A percentile compares a stretch with the other conserved stretches of the same genome.
Conservation (phyloP, 1,140 invertebrate species). For the Diachasma alloeum region DNA sequence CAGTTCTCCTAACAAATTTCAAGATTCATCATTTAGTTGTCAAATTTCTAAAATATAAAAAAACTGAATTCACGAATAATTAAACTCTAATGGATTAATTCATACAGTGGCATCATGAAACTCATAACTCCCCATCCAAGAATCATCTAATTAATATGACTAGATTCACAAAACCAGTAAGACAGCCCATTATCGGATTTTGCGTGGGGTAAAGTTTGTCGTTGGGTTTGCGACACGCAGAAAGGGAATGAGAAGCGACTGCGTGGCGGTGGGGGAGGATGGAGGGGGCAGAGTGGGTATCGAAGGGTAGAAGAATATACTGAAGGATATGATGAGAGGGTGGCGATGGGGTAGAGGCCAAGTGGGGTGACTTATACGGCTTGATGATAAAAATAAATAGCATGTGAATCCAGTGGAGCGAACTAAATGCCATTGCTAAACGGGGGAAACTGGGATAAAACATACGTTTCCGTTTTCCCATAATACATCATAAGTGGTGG, state of each 20-base stretch:
- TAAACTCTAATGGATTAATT: too few species aligned
- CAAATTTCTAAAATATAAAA: too few species aligned
- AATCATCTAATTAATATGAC: not conserved
- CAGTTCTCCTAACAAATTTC: too few species aligned
- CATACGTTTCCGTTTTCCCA: constrained; percentile 61
- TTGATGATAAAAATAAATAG: constrained; percentile 47
- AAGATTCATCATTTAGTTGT: too few species aligned
- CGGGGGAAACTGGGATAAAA: constrained; percentile 59
- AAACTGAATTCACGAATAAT: too few species aligned
- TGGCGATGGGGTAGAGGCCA: not conserved
- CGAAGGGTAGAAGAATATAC: not conserved
- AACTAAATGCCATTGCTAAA: constrained; percentile 58
- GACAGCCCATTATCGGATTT: not conserved
- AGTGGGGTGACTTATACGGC: constrained; percentile 4
- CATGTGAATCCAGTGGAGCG: constrained; percentile 49
- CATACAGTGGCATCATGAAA: too few species aligned
- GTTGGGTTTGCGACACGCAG: not conserved
- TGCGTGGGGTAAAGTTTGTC: not conserved
- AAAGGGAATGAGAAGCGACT: not conserved
- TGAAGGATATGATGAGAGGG: constrained; percentile 5
- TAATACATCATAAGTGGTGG: constrained; percentile 59
- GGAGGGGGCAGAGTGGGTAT: not conserved
- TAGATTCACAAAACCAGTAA: not conserved
- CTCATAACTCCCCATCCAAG: too few species aligned
- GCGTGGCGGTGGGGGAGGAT: not conserved